Base-by-base conservation (phyloP, 2,113 vertebrate species). In the Hiodon tergisus region DNA sequence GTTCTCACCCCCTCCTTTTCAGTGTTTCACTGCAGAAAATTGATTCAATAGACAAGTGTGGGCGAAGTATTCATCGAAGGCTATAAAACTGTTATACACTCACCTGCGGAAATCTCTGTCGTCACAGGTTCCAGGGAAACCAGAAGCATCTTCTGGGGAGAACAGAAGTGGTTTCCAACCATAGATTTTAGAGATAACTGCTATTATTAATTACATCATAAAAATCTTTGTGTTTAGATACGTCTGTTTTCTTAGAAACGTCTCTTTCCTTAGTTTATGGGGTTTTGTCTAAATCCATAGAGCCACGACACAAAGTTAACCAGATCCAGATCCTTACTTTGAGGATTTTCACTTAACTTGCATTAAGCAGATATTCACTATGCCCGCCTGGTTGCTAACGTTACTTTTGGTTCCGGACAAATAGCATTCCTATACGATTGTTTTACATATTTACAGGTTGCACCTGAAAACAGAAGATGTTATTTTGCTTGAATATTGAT, bases 221-320 rank as follows among this genome's bases (percentile, higher is more conserved):
- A 31, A 31, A 31, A 69, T 50, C 69, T n/a, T 4, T 58, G 60
- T 53, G 61, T 52, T 65, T 65, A 10, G 31, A 46, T 2, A 3
- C 61, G 66, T 68, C 47, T 59, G 57, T 66, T 70, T 55, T 67
- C 17, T 68, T 81, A 66, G 66, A 58, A 60, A 17, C 71, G 51
- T 57, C 11, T 50, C 14, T 73, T 53, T 10, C 6, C 5, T 50
- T 71, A 58, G 13, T 76, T 55, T 68, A 67, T 52, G 61, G 48
- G 66, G 3, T 55, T 31, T 69, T 54, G 31, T 74, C 46, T 79
- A 59, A 17, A 57, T 67, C 52, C 73, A 67, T 66, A 66, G 65
- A 6, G 4, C 70, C 69, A 70, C 69, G 57, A 31, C 75, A 50
- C 66, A 63, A 73, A 61, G 63, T 82, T 59, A 31, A 31, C 52